Evolutionary conservation across 2,888 invertebrate genomes (phyloP).

Genomic region (Morpho achilles): DNA sequence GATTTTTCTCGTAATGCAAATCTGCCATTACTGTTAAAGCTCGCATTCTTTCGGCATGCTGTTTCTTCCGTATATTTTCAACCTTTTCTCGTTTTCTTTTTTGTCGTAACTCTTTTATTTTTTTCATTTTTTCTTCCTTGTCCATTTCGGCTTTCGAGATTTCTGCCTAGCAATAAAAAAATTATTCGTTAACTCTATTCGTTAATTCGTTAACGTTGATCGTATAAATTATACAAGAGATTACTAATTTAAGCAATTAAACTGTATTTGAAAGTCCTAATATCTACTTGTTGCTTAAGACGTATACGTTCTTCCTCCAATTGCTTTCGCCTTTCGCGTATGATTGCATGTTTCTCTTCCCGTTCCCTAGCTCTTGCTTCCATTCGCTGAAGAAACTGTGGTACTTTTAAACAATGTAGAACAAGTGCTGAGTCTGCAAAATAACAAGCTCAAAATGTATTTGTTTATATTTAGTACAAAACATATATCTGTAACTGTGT

Average conservation of each 20-base stretch:
- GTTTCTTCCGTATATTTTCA: conserved; percentile 80
- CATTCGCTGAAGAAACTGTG: conserved; percentile 85
- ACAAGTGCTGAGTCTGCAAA: conserved; percentile 59
- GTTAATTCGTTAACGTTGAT: no score
- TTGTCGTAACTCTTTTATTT: conserved; percentile 80
- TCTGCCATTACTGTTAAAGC: conserved; percentile 73
- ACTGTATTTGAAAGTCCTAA: neutral
- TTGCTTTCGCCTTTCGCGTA: conserved; percentile 66
- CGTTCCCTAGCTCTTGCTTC: conserved; percentile 85
- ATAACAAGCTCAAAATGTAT: neutral
- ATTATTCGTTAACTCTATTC: neutral
- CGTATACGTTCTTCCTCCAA: conserved; percentile 70
- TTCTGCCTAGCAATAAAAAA: conserved; percentile 49
- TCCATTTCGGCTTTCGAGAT: conserved; percentile 75
- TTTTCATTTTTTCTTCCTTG: conserved; percentile 80
- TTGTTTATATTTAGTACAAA: neutral
- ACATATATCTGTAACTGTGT: neutral
- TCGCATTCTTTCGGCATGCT: conserved; percentile 63
- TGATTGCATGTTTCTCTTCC: conserved; percentile 73
- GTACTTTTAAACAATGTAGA: conserved; percentile 77
- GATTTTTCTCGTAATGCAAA: conserved; percentile 65
- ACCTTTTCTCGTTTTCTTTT: conserved; percentile 80
- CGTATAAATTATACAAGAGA: no score
- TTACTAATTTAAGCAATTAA: no score
- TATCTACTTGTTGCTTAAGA: conserved; percentile 64